These are phyloP conservation scores for Myxocyprinus asiaticus DNA, from an alignment of 2,113 vertebrate species.

Conservation along the genomic window DNA sequence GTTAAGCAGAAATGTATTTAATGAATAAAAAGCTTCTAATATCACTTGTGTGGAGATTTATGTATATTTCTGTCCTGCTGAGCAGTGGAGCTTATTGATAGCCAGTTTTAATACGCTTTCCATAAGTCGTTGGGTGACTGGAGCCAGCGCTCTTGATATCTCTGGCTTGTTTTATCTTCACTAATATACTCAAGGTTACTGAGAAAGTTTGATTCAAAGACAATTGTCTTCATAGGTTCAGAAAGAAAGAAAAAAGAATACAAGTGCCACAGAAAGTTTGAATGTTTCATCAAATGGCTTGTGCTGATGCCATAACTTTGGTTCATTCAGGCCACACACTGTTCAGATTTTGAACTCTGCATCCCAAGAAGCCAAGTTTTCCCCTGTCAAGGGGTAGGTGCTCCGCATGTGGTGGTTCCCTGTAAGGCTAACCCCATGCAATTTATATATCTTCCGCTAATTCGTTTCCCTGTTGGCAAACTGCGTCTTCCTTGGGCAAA, in stretches of 20 bases:
- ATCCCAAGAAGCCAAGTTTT: neutral
- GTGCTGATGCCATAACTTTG: too few relatives aligned
- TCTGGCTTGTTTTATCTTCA: constrained; percentile 41
- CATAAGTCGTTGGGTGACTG: constrained; percentile 56
- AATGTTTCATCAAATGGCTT: constrained; percentile 8
- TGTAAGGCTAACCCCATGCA: too few relatives aligned
- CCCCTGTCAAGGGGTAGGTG: too few relatives aligned
- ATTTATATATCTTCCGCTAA: too few relatives aligned
- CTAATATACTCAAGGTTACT: constrained; percentile 48
- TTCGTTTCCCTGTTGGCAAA: too few relatives aligned
- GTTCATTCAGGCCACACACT: constrained; percentile 9
- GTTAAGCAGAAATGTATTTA: constrained; percentile 40
- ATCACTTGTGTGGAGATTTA: constrained; percentile 35
- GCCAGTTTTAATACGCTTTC: constrained; percentile 53
- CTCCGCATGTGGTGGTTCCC: too few relatives aligned
- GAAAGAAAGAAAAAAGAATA: constrained; percentile 19
- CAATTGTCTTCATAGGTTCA: constrained; percentile 38
- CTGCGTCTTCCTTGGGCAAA: too few relatives aligned
- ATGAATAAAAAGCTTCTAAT: constrained; percentile 45
- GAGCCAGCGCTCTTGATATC: constrained; percentile 29
- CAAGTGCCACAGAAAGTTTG: neutral
- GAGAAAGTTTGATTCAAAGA: constrained; percentile 34
- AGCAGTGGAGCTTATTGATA: constrained; percentile 53
- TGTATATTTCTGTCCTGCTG: constrained; percentile 51
- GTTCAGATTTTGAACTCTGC: neutral